Conservation (phyloP, 2,888 invertebrate genomes). For the Melanophora roralis region DNA sequence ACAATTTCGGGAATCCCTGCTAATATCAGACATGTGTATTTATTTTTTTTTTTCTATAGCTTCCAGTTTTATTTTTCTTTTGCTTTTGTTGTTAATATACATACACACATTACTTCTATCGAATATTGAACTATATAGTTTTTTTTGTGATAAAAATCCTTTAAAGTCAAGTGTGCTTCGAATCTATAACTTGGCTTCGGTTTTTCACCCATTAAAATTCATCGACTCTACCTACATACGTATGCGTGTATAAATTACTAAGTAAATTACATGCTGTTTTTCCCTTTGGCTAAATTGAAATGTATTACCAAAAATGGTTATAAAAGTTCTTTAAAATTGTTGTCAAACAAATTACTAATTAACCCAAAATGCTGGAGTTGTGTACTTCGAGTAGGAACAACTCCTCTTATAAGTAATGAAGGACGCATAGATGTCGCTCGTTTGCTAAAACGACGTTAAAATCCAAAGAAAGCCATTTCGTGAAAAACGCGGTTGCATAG, state of each 20-base stretch:
- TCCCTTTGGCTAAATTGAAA: neutral
- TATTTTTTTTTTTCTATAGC: neutral
- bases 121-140: conserved; percentile 15
- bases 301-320: neutral
- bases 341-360: too few relatives aligned
- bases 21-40: conserved; percentile 11
- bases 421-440: too few relatives aligned
- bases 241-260: too few relatives aligned
- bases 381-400: too few relatives aligned
- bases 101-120: neutral
- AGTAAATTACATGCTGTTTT: neutral
- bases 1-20: conserved; percentile 37
- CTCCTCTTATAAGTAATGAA: too few relatives aligned
- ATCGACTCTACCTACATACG: too few relatives aligned
- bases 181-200: conserved; percentile 23
- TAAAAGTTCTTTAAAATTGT: too few relatives aligned
- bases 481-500: too few relatives aligned
- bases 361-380: too few relatives aligned
- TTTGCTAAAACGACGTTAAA: too few relatives aligned
- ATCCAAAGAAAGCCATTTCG: too few relatives aligned
- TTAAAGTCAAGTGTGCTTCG: conserved; percentile 40
- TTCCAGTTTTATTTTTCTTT: neutral
- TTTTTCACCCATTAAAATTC: neutral
- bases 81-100: conserved; percentile 4
- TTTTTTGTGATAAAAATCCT: conserved; percentile 18